phyloP scores from a whole-genome alignment of 2,113 vertebrate species.

The Ictidomys tridecemlineatus region DNA sequence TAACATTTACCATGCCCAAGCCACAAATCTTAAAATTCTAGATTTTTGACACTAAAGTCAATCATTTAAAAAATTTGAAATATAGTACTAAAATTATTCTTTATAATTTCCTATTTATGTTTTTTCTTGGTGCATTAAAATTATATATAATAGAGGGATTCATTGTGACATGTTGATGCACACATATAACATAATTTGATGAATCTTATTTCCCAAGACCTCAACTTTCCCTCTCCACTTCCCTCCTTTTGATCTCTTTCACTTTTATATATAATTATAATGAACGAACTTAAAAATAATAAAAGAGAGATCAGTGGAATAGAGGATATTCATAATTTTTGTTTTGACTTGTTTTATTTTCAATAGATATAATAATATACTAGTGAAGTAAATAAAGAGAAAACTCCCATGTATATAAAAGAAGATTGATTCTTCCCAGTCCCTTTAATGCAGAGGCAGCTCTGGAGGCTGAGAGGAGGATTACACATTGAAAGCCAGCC shows the following conservation, averaged over 20 bases:
- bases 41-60: neutral
- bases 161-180: too few species aligned
- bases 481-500: too few species aligned
- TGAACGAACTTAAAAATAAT: too few species aligned
- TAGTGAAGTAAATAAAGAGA: neutral
- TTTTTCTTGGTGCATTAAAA: too few species aligned
- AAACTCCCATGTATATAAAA: neutral
- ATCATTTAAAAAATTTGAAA: neutral
- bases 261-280: too few species aligned
- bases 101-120: neutral
- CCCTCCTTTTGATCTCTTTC: too few species aligned
- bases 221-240: too few species aligned
- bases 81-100: neutral
- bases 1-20: neutral
- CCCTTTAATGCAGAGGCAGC: neutral
- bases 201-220: too few species aligned
- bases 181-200: too few species aligned
- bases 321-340: neutral
- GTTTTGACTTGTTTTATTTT: neutral
- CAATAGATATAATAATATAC: neutral
- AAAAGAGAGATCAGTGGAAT: too few species aligned
- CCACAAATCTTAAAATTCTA: neutral
- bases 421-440: neutral
- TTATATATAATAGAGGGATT: too few species aligned
- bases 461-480: too few species aligned